These are phyloP conservation scores for Bufo gargarizans DNA, from an alignment of 2,113 vertebrate genomes.

Conservation along the genomic window DNA sequence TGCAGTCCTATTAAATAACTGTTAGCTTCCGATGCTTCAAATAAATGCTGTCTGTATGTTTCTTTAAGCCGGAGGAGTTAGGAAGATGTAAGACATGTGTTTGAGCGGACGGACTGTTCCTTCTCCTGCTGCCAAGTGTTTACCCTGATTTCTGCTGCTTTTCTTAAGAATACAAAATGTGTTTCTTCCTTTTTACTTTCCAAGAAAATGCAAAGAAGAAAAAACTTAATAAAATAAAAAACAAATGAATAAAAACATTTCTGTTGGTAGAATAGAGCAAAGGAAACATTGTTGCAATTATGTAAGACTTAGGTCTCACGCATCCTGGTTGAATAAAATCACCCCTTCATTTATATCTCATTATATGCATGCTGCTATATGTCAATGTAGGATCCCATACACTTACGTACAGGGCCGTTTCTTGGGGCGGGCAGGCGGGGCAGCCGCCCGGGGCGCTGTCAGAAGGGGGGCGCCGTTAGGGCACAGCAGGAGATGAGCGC, in stretches of 20 bases:
- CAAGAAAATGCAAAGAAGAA: constrained; percentile 37
- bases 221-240: not conserved
- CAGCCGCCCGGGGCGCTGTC: too few relatives aligned
- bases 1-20: constrained; percentile 41
- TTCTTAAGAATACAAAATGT: constrained; percentile 58
- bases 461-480: too few relatives aligned
- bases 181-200: constrained; percentile 57
- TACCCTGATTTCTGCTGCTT: constrained; percentile 53
- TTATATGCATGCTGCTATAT: too few relatives aligned
- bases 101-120: constrained; percentile 57
- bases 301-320: not conserved
- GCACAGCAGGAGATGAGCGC: too few relatives aligned
- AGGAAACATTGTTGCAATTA: not conserved
- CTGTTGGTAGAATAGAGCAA: not conserved
- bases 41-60: constrained; percentile 49
- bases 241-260: not conserved
- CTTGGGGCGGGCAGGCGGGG: too few relatives aligned
- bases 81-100: constrained; percentile 57
- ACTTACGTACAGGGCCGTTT: too few relatives aligned
- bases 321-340: too few relatives aligned
- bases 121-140: constrained; percentile 55
- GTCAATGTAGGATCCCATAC: too few relatives aligned
- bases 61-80: constrained; percentile 54
- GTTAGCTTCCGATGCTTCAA: not conserved
- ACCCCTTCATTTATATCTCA: too few relatives aligned